Conservation (phyloP, 1,140 invertebrate species). For the Saxidomus purpurata region DNA sequence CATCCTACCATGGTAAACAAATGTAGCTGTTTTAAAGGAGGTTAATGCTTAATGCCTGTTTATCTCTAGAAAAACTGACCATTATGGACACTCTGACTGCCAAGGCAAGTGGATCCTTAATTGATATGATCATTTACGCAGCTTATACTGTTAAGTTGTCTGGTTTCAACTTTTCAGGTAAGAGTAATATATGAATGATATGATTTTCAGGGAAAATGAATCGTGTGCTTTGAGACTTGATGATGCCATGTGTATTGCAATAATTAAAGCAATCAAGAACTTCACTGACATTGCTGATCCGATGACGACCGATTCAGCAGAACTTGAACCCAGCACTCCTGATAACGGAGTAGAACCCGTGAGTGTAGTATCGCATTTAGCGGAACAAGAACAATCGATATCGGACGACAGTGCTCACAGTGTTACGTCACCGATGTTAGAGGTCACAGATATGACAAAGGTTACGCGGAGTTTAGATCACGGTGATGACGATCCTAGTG, state of each 20-base stretch:
- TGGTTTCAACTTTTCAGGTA: not conserved
- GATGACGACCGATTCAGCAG: slow-evolving; percentile 59
- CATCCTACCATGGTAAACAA: too few relatives aligned
- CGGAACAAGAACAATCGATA: slow-evolving; percentile 76
- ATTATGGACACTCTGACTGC: too few relatives aligned
- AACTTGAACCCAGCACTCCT: slow-evolving; percentile 76
- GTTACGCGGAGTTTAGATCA: slow-evolving; percentile 25
- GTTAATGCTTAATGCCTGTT: too few relatives aligned
- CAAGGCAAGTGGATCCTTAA: too few relatives aligned
- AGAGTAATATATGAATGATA: not conserved
- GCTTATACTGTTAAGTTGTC: not conserved
- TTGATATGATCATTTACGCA: too few relatives aligned
- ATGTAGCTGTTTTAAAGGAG: too few relatives aligned
- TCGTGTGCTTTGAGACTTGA: slow-evolving; percentile 69
- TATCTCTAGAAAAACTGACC: too few relatives aligned
- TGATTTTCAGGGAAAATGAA: slow-evolving; percentile 75
- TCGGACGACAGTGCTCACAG: slow-evolving; percentile 69
- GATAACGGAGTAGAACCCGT: slow-evolving; percentile 77
- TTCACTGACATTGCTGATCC: slow-evolving; percentile 74
- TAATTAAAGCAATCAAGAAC: slow-evolving; percentile 66
- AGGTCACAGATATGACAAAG: not conserved
- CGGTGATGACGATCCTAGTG: slow-evolving; percentile 3
- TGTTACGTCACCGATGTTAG: not conserved
- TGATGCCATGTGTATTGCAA: slow-evolving; percentile 54
- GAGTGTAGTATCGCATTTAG: slow-evolving; percentile 75